A percentile compares a stretch with the other conserved stretches of the same genome.
phyloP scores from a whole-genome alignment of 2,888 invertebrate species.

The Dynastes maya region DNA sequence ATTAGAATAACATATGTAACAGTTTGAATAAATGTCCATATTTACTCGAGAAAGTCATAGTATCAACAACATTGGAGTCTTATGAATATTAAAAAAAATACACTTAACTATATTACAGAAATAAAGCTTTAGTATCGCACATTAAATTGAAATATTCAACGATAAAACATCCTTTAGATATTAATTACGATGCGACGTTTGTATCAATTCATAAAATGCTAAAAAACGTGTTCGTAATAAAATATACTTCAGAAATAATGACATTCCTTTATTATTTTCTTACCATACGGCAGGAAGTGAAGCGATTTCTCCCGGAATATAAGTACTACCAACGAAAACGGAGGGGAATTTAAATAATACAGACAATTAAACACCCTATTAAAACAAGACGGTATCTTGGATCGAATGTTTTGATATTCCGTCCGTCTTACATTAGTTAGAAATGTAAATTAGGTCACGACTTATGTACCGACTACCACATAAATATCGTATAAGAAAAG shows the following conservation, averaged over 20 bases:
- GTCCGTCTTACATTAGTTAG: constrained; percentile 49
- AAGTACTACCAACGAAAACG: constrained; percentile 6
- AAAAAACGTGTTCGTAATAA: constrained; percentile 21
- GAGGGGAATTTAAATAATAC: constrained; percentile 64
- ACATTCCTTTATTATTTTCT: constrained; percentile 39
- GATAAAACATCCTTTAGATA: not conserved
- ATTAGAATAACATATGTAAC: constrained; percentile 18
- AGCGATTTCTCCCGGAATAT: constrained; percentile 61
- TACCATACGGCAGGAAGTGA: constrained; percentile 60
- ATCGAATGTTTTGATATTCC: constrained; percentile 63
- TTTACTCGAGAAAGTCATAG: no score
- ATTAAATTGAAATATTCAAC: constrained; percentile 11
- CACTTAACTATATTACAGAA: no score
- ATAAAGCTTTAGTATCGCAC: not conserved
- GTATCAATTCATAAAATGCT: constrained; percentile 43
- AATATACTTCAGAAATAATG: constrained; percentile 48
- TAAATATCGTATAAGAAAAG: not conserved
- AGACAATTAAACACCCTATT: constrained; percentile 68
- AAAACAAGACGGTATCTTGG: constrained; percentile 61
- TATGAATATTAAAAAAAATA: no score
- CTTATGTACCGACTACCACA: constrained; percentile 16
- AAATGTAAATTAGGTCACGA: constrained; percentile 49
- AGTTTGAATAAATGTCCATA: constrained; percentile 5
- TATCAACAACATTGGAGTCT: no score
- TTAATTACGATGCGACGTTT: constrained; percentile 30